phyloP scores from a whole-genome alignment of 2,888 invertebrate genomes.

The Pycnomerus fuliginosus region DNA sequence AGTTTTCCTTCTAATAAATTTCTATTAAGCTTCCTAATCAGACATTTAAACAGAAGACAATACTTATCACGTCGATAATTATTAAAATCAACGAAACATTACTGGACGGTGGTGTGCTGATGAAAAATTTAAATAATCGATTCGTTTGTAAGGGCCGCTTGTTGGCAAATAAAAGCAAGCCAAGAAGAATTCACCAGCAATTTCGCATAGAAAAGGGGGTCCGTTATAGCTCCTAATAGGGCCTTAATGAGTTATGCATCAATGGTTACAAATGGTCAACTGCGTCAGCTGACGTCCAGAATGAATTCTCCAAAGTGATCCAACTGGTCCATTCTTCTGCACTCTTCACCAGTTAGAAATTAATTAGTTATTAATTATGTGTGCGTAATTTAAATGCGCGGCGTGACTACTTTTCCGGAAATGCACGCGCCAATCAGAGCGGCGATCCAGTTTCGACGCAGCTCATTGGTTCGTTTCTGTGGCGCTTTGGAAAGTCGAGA shows the following conservation, averaged over 20 bases:
- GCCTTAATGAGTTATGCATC: slow-evolving; percentile 26
- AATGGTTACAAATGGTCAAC: slow-evolving; percentile 25
- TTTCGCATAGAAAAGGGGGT: slow-evolving; percentile 24
- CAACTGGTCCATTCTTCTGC: slow-evolving; percentile 15
- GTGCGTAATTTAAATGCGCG: too few species aligned
- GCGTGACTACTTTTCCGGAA: too few species aligned
- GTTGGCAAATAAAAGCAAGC: slow-evolving; percentile 20
- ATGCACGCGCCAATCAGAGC: too few species aligned
- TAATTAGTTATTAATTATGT: slow-evolving; percentile 26
- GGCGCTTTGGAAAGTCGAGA: slow-evolving; percentile 18
- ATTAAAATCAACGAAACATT: slow-evolving; percentile 22
- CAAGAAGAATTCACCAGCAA: slow-evolving; percentile 19
- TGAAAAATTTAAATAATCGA: slow-evolving; percentile 20
- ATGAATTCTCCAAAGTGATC: slow-evolving; percentile 17
- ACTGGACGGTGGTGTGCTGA: slow-evolving; percentile 12
- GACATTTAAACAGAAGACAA: slow-evolving; percentile 16
- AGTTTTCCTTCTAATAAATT: too few species aligned
- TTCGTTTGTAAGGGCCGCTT: slow-evolving; percentile 17
- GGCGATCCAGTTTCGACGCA: too few species aligned
- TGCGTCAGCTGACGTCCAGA: slow-evolving; percentile 22
- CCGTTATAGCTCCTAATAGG: slow-evolving; percentile 27
- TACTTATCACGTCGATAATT: slow-evolving; percentile 13
- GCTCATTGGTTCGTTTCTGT: too few species aligned
- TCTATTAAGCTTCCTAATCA: too few species aligned
- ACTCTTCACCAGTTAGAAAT: slow-evolving; percentile 21